phyloP scores from a whole-genome alignment of 2,797 vertebrate genomes.

The Selene dorsalis region DNA sequence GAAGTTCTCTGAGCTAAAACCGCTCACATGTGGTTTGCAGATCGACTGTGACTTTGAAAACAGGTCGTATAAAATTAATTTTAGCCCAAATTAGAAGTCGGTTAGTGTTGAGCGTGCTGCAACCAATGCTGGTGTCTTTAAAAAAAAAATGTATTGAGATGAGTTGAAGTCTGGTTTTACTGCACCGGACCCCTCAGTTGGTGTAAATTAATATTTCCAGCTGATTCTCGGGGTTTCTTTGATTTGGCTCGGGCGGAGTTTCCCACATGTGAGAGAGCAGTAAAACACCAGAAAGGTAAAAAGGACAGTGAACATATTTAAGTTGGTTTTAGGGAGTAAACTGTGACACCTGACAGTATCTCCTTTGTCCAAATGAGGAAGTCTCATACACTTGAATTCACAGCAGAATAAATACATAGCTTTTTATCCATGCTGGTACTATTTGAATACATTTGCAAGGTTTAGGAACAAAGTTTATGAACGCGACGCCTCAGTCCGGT shows the following conservation, averaged over 20 bases:
- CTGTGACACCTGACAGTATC: slow-evolving; percentile 22
- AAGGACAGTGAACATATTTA: slow-evolving; percentile 5
- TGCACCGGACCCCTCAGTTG: neutral
- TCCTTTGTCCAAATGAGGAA: slow-evolving; percentile 20
- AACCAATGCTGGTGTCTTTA: neutral
- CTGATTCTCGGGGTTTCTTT: slow-evolving; percentile 50
- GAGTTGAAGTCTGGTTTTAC: slow-evolving; percentile 13
- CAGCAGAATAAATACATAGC: neutral
- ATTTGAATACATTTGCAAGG: neutral
- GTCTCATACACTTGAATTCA: neutral
- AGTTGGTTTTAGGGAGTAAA: slow-evolving; percentile 6
- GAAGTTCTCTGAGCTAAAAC: slow-evolving; percentile 6
- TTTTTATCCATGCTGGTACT: neutral
- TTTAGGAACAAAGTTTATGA: neutral
- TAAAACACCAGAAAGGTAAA: slow-evolving; percentile 6
- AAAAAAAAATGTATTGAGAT: neutral
- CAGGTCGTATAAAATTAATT: neutral
- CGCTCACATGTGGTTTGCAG: slow-evolving; percentile 22
- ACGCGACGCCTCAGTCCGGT: neutral
- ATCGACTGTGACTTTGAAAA: slow-evolving; percentile 4
- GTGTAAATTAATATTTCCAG: slow-evolving; percentile 54
- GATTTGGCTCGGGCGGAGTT: slow-evolving; percentile 21
- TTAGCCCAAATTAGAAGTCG: slow-evolving; percentile 13
- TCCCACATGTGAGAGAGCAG: slow-evolving; percentile 39
- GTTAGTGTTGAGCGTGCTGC: neutral